Evolutionary conservation across 2,797 vertebrate species (phyloP).

Genomic region (Arctocebus calabarensis): DNA sequence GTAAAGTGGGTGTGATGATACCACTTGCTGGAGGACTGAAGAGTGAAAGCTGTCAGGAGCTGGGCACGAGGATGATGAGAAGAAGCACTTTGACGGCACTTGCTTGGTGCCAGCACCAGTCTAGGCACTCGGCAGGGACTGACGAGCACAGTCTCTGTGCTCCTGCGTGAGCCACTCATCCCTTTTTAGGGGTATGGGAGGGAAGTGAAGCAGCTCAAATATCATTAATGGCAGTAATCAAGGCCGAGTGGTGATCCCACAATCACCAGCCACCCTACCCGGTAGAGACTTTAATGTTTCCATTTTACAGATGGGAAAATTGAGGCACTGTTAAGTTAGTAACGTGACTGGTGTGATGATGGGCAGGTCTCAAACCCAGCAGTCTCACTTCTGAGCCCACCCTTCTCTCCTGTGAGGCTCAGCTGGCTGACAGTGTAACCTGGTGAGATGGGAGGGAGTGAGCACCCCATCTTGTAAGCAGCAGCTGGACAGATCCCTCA

Average conservation of each 20-base stretch:
- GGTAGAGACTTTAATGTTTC: not conserved
- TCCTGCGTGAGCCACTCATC: accelerated
- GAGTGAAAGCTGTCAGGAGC: not conserved
- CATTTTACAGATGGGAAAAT: not conserved
- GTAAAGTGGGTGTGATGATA: not conserved
- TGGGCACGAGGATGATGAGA: accelerated
- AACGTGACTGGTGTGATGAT: not conserved
- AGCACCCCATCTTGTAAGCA: not conserved
- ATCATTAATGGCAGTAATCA: not conserved
- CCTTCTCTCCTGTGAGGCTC: not conserved
- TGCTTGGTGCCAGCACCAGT: not conserved
- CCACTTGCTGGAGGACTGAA: too few species aligned
- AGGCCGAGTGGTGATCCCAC: not conserved
- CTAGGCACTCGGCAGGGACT: not conserved
- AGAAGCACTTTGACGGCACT: accelerated
- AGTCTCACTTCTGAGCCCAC: not conserved
- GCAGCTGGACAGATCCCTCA: not conserved
- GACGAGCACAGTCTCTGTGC: accelerated
- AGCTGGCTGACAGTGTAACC: accelerated
- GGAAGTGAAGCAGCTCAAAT: not conserved
- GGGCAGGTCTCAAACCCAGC: not conserved
- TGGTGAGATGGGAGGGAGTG: not conserved
- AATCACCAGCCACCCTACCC: not conserved
- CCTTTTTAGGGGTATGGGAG: not conserved
- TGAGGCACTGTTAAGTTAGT: not conserved